phyloP scores from a whole-genome alignment of 2,888 invertebrate genomes.

The Drosophila suboccidentalis region DNA sequence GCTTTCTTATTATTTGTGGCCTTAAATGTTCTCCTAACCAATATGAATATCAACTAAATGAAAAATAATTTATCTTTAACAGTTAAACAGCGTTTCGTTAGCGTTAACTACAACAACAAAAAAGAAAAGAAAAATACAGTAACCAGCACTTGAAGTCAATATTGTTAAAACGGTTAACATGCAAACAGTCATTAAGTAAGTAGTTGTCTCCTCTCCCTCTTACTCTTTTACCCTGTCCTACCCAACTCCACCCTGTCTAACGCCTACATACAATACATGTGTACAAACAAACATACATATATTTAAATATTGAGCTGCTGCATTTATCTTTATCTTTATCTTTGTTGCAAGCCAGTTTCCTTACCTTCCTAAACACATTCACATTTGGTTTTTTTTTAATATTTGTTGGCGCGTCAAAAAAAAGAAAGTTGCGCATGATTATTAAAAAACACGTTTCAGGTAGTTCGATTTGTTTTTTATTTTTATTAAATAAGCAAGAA shows the following conservation, averaged over 20 bases:
- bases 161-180: conserved; percentile 72
- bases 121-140: not conserved
- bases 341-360: conserved; percentile 14
- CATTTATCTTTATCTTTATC: conserved; percentile 1
- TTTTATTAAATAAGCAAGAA: conserved; percentile 2
- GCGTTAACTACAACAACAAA: conserved; percentile 12
- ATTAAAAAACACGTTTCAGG: conserved; percentile 72
- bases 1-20: conserved; percentile 22
- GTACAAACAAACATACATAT: conserved; percentile 5
- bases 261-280: no score
- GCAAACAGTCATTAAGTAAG: conserved; percentile 85
- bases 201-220: conserved; percentile 38
- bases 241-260: not conserved
- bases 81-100: conserved; percentile 54
- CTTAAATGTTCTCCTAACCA: conserved; percentile 30
- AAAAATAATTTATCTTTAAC: conserved; percentile 66
- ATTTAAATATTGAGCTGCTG: conserved; percentile 10
- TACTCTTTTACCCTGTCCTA: not conserved
- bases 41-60: conserved; percentile 49
- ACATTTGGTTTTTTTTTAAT: conserved; percentile 23
- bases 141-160: conserved; percentile 42
- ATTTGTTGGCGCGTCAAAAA: conserved; percentile 42
- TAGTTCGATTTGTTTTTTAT: conserved; percentile 36
- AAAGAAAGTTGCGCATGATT: conserved; percentile 77
- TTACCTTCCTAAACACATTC: conserved; percentile 12